These are phyloP conservation scores for Strix uralensis DNA, from an alignment of 2,113 vertebrate species.

Conservation along the genomic window DNA sequence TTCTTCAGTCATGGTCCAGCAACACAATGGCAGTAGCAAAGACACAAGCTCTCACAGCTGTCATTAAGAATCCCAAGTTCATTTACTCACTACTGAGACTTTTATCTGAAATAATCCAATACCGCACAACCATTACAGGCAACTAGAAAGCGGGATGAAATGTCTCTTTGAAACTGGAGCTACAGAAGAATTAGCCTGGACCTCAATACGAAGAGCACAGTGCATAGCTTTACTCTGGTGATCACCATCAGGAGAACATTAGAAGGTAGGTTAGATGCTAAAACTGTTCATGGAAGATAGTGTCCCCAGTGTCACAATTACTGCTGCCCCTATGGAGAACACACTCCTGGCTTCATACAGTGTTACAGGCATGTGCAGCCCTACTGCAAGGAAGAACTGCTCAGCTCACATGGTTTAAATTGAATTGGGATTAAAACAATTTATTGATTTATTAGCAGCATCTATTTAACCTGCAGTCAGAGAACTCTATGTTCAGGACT, in stretches of 20 bases:
- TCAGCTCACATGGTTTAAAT: neutral
- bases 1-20: constrained; percentile 55
- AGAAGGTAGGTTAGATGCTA: neutral
- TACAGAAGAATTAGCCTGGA: neutral
- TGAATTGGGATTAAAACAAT: neutral
- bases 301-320: neutral
- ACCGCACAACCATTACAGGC: neutral
- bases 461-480: neutral
- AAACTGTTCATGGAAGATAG: neutral
- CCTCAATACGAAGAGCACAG: accelerated
- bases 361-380: neutral
- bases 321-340: neutral
- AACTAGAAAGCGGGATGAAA: neutral
- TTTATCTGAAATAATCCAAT: neutral
- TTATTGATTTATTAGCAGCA: neutral
- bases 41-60: constrained; percentile 5
- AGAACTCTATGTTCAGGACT: neutral
- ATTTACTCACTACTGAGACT: constrained; percentile 4
- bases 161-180: neutral
- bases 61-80: constrained; percentile 20
- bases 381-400: neutral
- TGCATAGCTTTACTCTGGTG: neutral
- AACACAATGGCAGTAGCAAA: constrained; percentile 15
- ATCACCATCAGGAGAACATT: neutral
- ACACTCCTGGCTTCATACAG: neutral